These are phyloP conservation scores for Setipinna tenuifilis DNA, from an alignment of 2,797 vertebrate genomes.

Conservation along the genomic window DNA sequence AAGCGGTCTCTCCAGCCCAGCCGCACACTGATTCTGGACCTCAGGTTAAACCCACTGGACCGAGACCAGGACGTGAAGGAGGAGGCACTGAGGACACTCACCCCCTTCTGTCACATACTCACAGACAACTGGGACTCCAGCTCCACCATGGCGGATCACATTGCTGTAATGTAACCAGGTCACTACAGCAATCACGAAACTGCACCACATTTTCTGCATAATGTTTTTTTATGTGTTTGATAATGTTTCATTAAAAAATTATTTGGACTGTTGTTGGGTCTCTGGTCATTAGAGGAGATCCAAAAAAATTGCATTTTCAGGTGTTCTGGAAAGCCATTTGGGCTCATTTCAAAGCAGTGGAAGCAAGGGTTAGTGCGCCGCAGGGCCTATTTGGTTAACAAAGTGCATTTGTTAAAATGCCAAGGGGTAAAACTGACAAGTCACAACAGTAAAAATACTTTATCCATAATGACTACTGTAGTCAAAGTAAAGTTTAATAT, in stretches of 20 bases:
- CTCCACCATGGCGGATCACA: slow-evolving; percentile 84
- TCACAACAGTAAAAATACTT: background rate
- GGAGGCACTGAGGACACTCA: slow-evolving; percentile 76
- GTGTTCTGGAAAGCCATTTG: no score
- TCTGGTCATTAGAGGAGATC: no score
- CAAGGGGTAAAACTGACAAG: no score
- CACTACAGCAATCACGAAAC: background rate
- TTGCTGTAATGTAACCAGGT: slow-evolving; percentile 80
- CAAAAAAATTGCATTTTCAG: no score
- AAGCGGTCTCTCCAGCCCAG: slow-evolving; percentile 59
- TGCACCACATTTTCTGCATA: background rate
- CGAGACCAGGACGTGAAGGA: slow-evolving; percentile 79
- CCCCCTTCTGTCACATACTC: slow-evolving; percentile 74
- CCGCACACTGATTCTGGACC: slow-evolving; percentile 73
- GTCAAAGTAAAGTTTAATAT: background rate
- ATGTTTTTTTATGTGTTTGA: no score
- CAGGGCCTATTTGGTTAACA: no score
- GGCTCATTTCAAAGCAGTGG: no score
- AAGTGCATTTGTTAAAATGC: no score
- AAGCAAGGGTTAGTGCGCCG: no score
- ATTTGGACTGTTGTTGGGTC: no score
- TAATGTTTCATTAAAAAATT: no score
- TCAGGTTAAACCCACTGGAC: slow-evolving; percentile 86
- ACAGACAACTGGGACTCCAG: slow-evolving; percentile 83
- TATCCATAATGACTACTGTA: background rate